Evolutionary conservation across 2,888 invertebrate species (phyloP), one percentile per base, ranked within the genome.

Genomic region (Drosophila peninsularis): DNA sequence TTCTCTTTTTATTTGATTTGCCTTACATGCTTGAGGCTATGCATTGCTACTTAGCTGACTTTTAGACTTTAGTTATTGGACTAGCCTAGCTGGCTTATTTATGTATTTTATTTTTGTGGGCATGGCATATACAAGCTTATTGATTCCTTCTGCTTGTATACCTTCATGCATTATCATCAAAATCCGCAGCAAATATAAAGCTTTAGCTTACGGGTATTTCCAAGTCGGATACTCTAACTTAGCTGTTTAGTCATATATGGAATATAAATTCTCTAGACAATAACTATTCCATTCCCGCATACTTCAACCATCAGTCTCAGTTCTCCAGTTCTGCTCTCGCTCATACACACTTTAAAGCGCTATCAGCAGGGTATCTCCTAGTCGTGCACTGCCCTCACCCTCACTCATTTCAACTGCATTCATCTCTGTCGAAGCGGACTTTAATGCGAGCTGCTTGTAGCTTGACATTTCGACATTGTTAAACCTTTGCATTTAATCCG

Each of bases 21-120:
- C 17, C 9, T 42, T 50, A 4, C 49, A 17, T 42, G 17, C 49
- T 65, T 14, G 5, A 13, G 24, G 24, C 42, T 44, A 36, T 65
- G 66, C 77, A 66, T 74, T 70, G 79, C 67, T 74, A 71, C 67
- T 83, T 70, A 67, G 39, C 50, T 62, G 56, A 66, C 36, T 34
- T 24, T 17, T 30, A n/a, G 44, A 54, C 39, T 57, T 49, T 44
- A 13, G 1, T 6, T 21, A 10, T 37, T 10, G 10, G 47, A 30
- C 30, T 9, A 24, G 13, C n/a, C n/a, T n/a, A 3, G 56, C n/a
- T n/a, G 6, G 2, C 7, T 32, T 24, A 6, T 14, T 24, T 13
- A 2, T 3, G 13, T n/a, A 30, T 19, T n/a, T n/a, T 6, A 11
- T 13, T n/a, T 32, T 13, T 32, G 10, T 30, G 30, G 7, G 7